These are phyloP conservation scores for Potamarius usumacintae DNA, from an alignment of 2,113 vertebrate species.

Conservation along the genomic window DNA sequence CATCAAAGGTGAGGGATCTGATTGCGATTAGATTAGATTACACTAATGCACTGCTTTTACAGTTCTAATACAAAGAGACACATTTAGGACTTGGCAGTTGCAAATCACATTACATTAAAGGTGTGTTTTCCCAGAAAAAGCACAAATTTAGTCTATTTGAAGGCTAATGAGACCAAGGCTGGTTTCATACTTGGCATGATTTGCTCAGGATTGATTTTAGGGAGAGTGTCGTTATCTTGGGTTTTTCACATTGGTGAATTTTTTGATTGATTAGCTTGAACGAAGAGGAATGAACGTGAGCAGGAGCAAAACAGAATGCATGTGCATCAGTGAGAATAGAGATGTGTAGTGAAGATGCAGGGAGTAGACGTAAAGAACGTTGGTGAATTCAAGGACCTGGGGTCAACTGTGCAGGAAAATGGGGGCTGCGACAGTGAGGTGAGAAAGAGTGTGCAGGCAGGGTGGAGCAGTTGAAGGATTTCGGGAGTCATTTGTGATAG, in stretches of 20 bases:
- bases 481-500: no score
- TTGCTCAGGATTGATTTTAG: background rate
- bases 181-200: background rate
- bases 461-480: no score
- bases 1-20: conserved; percentile 9
- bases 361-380: no score
- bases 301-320: no score
- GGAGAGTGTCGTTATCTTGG: background rate
- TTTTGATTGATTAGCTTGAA: background rate
- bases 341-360: no score
- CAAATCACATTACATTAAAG: conserved; percentile 9
- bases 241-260: background rate
- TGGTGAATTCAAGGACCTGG: no score
- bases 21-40: conserved; percentile 32
- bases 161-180: background rate
- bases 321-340: no score
- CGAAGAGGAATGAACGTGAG: no score
- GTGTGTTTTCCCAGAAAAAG: background rate
- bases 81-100: background rate
- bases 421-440: no score
- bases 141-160: background rate
- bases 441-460: no score
- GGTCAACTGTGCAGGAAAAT: no score
- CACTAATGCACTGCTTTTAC: conserved; percentile 24
- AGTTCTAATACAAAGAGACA: conserved; percentile 9